Evolutionary conservation across 2,888 invertebrate genomes (phyloP), one percentile per base, ranked within the genome.

Genomic region (Omphaloscelis lunosa): DNA sequence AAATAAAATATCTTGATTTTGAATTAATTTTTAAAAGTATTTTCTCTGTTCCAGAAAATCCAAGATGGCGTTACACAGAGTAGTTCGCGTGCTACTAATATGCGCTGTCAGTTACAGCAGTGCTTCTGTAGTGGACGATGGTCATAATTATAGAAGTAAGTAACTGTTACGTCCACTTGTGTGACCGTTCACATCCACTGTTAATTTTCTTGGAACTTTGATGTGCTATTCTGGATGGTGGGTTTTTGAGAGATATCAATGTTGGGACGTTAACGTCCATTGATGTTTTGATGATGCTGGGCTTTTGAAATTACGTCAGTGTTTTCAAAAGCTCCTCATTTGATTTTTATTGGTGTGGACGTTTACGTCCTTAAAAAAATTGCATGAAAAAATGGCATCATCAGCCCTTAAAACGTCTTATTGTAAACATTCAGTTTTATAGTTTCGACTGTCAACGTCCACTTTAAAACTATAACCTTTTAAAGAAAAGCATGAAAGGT

Each of bases 61-160:
- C 80, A 92, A 93, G 86, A 96, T 96, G 96, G 93, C 93, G 92
- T 45, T 93, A 56, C 89, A 92, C 53, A 88, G 89, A 15, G 56
- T 94, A 59, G 85, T 90, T 58, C 87, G 90, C 72, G 15, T 95
- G 23, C 78, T 95, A 77, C 79, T 95, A 78, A 80, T 96, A 53
- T 81, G 94, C 59, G 89, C 91, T 45, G 89, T 90, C 7, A 92
- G 92, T 6, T 90, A 88, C 70, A 87, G 91, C 39, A 77, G 91
- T 17, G 93, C 94, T 0, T 84, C 89, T 0, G 82, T 92, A 12
- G 34, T 72, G 0, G 45, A 53, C 12, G 77, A 67, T 0, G 77
- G 34, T 0, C 0, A 6, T 0, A 83, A 63, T 0, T 88, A 88
- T 20, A 93, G 96, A 92, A 91, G 95, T 95, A 88, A 91, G 94